These are phyloP conservation scores for Drosophila pruinosa DNA, from an alignment of 1,140 invertebrate genomes.

Conservation along the genomic window DNA sequence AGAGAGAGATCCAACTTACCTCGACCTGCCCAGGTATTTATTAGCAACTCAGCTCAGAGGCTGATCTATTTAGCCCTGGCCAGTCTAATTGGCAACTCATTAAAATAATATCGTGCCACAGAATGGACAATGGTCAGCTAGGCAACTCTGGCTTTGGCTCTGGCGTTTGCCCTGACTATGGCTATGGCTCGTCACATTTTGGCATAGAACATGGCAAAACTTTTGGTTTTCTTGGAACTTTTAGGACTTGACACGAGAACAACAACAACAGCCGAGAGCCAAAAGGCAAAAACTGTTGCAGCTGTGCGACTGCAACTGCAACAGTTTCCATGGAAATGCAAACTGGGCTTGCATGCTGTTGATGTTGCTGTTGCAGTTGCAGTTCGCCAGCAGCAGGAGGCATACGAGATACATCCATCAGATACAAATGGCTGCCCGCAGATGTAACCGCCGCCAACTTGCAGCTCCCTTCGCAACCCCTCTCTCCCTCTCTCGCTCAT, in stretches of 20 bases:
- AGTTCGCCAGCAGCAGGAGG: conserved; percentile 59
- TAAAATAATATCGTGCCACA: conserved; percentile 68
- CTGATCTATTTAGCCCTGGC: conserved; percentile 58
- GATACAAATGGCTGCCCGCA: conserved; percentile 74
- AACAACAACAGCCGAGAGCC: conserved; percentile 28
- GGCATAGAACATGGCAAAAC: conserved; percentile 59
- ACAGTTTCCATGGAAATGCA: conserved; percentile 50
- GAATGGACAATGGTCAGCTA: conserved; percentile 52
- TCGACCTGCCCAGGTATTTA: conserved; percentile 55
- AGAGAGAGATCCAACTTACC: neutral
- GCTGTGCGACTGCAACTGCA: conserved; percentile 56
- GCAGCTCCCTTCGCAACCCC: neutral
- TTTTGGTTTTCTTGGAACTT: conserved; percentile 69
- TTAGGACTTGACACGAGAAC: conserved; percentile 70
- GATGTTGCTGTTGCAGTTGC: conserved; percentile 28
- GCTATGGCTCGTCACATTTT: too few species aligned
- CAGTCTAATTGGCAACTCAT: conserved; percentile 72
- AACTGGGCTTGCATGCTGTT: conserved; percentile 39
- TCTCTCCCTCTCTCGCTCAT: conserved; percentile 16
- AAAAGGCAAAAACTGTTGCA: conserved; percentile 47
- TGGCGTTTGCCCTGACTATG: too few species aligned
- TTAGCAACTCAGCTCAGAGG: conserved; percentile 41
- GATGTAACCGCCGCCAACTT: conserved; percentile 53
- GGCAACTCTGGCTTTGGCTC: conserved; percentile 14
- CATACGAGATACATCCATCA: conserved; percentile 71